phyloP scores from a whole-genome alignment of 2,113 vertebrate species.

The Tamias sibiricus region DNA sequence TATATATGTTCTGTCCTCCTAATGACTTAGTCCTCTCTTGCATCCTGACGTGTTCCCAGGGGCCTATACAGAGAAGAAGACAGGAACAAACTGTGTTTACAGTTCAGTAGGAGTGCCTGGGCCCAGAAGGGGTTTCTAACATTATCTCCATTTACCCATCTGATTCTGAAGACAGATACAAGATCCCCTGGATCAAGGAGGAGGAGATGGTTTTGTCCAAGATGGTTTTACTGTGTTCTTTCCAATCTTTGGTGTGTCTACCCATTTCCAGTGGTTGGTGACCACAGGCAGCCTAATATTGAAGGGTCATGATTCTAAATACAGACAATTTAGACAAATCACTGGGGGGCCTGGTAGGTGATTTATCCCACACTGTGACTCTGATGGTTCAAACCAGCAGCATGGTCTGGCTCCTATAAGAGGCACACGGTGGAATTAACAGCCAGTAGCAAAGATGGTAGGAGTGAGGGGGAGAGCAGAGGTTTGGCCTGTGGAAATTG shows the following conservation, averaged over 20 bases:
- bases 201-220: background rate
- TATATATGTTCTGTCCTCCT: background rate
- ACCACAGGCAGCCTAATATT: fast-evolving
- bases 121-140: background rate
- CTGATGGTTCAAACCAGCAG: background rate
- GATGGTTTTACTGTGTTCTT: background rate
- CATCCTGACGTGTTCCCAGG: background rate
- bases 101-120: background rate
- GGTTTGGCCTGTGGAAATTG: background rate
- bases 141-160: background rate
- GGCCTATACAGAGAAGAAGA: background rate
- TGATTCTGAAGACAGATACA: background rate
- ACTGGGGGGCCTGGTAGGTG: background rate
- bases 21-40: background rate
- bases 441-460: fast-evolving
- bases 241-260: background rate
- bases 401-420: background rate
- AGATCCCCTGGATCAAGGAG: background rate
- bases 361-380: background rate
- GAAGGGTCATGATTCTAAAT: background rate
- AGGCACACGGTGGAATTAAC: background rate
- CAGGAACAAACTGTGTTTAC: background rate
- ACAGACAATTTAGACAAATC: background rate
- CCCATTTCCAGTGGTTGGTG: background rate
- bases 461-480: background rate